Base-by-base conservation (phyloP, 2,113 vertebrate genomes). In the Anguilla rostrata region DNA sequence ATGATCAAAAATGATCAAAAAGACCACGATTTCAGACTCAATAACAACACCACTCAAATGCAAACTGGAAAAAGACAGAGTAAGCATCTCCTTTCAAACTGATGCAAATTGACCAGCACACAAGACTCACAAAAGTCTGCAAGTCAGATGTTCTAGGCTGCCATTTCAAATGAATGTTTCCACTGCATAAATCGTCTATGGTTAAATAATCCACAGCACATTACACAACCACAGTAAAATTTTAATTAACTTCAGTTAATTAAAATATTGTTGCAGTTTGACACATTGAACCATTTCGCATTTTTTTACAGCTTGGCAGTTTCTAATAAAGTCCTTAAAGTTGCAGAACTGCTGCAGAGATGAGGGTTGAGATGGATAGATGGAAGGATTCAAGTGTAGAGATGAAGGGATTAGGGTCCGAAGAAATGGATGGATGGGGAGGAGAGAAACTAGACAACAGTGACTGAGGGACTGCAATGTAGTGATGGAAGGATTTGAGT, bases 101-200 rank as follows among this genome's bases (percentile, higher is more conserved):
- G 40, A 39, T 9, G 39, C 78, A 80, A 80, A 80, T 4, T 15
- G 78, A 40, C 39, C 29, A 16, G 12, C 15, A 80, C 39, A 75
- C 26, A 75, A 29, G 71, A 6, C 26, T 75, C 71, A 75, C 29
- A 71, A 71, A 4, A 34, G 78, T 80, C 39, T 15, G 34, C 78
- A 80, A 80, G 39, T 41, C 39, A 41, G 78, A 39, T 80, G 78
- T 39, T 80, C 16, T 18, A 20, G 14, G 29, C 39, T 20, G 29
- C 20, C 20, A 20, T 80, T 80, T 80, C 78, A 80, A 41, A 41
- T 80, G 34, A 80, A 80, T 75, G 71, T 75, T 75, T 75, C 15
- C 78, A 80, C 78, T 80, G 78, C 26, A 75, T 75, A 41, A 20
- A 80, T 39, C 78, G 41, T 40, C 41, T 80, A 80, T 40, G 40